These are phyloP conservation scores for Ornithorhynchus anatinus DNA, from an alignment of 2,113 vertebrate genomes.

Conservation along the genomic window DNA sequence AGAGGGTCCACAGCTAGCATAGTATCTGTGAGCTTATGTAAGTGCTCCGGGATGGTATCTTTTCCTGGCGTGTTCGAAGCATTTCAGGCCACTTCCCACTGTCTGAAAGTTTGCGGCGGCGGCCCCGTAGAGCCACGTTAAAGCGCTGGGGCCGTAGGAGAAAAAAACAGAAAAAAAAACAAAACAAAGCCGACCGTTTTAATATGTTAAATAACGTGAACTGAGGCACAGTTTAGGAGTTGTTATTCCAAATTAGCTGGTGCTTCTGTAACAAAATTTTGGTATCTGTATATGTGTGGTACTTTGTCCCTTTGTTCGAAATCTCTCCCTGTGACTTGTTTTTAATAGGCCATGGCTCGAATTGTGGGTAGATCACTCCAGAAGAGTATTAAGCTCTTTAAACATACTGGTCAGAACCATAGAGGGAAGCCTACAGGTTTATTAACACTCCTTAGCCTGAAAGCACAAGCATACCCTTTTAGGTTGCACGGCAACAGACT, in stretches of 20 bases:
- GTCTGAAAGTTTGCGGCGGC: neutral
- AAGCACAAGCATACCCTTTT: conserved; percentile 73
- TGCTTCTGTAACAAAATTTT: conserved; percentile 41
- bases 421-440: conserved; percentile 67
- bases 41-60: neutral
- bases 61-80: neutral
- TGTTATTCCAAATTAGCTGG: conserved; percentile 52
- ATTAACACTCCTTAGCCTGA: conserved; percentile 70
- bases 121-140: conserved; percentile 6
- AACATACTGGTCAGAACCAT: conserved; percentile 60
- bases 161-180: too few species aligned
- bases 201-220: conserved; percentile 53
- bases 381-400: conserved; percentile 64
- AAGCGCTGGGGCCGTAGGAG: neutral
- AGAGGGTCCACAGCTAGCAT: too few species aligned
- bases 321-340: conserved; percentile 53
- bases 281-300: conserved; percentile 34
- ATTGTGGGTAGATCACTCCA: conserved; percentile 48
- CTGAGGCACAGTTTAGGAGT: conserved; percentile 50
- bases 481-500: conserved; percentile 78
- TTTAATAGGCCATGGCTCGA: conserved; percentile 55
- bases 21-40: too few species aligned
- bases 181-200: too few species aligned
- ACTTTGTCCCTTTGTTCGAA: conserved; percentile 51
- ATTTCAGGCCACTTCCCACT: neutral